These are phyloP conservation scores for Cyanoramphus novaezelandiae DNA, from an alignment of 2,113 vertebrate genomes.

Conservation along the genomic window DNA sequence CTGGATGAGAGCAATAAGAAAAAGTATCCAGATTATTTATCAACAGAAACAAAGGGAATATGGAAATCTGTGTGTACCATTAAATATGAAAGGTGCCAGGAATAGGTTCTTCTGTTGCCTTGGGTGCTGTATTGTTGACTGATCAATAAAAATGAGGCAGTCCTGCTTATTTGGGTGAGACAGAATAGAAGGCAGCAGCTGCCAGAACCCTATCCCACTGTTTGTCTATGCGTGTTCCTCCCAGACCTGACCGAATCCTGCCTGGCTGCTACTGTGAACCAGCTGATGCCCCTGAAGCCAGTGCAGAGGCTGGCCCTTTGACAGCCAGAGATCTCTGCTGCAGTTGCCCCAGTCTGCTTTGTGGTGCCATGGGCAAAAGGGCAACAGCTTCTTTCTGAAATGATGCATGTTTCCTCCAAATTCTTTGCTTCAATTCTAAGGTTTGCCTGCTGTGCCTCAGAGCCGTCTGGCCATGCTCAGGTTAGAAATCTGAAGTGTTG, in stretches of 20 bases:
- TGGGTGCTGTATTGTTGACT: not conserved
- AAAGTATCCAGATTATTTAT: not conserved
- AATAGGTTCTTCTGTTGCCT: not conserved
- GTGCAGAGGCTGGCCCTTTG: not conserved
- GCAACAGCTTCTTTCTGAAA: not conserved
- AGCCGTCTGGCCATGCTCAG: not conserved
- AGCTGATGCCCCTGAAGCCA: not conserved
- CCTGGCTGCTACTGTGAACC: not conserved
- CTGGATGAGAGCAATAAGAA: not conserved
- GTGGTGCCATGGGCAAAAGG: not conserved
- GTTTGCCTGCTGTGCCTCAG: not conserved
- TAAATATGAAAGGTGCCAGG: not conserved
- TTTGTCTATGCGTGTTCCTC: not conserved
- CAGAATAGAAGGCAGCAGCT: not conserved
- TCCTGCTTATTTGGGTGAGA: not conserved
- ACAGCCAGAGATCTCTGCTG: not conserved
- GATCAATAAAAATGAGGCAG: not conserved
- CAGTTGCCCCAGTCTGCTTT: not conserved
- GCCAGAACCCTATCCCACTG: not conserved
- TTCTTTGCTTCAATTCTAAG: not conserved
- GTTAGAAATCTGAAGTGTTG: not conserved
- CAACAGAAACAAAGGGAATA: not conserved
- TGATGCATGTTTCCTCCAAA: not conserved
- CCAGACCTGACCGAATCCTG: not conserved
- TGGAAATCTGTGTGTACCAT: not conserved